Percentiles rank a stretch among this genome's conserved stretches.
Evolutionary conservation across 2,797 vertebrate genomes (phyloP).

Genomic region (Siniperca scherzeri): DNA sequence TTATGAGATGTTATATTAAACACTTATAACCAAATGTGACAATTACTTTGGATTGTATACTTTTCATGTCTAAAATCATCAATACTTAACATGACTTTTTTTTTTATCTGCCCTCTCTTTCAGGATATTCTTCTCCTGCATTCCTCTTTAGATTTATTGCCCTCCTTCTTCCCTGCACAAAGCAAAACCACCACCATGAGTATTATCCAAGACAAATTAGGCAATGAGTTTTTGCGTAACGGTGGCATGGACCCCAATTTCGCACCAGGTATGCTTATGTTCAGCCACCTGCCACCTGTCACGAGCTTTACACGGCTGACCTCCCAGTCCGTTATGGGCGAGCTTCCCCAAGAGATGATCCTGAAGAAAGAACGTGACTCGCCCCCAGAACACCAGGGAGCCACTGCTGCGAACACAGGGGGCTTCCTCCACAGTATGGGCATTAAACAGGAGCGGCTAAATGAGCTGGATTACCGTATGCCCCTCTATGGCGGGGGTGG

Average conservation of each 20-base stretch:
- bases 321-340: constrained; percentile 89
- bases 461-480: constrained; percentile 92
- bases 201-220: constrained; percentile 93
- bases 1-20: background rate
- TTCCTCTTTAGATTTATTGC: constrained; percentile 75
- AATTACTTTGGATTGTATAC: background rate
- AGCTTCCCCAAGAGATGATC: constrained; percentile 94
- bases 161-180: constrained; percentile 74
- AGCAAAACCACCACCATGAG: constrained; percentile 84
- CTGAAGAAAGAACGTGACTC: constrained; percentile 97
- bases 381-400: constrained; percentile 83
- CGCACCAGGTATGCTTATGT: constrained; percentile 96
- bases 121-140: constrained; percentile 79
- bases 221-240: constrained; percentile 94
- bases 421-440: constrained; percentile 90
- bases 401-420: constrained; percentile 60
- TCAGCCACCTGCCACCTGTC: constrained; percentile 98
- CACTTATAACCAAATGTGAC: background rate
- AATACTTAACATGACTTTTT: background rate
- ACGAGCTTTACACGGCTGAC: constrained; percentile 96
- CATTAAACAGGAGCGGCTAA: constrained; percentile 96
- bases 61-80: constrained; percentile 5
- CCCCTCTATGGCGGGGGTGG: constrained; percentile 81
- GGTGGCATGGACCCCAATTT: constrained; percentile 96
- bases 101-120: constrained; percentile 48